phyloP scores from a whole-genome alignment of 2,113 vertebrate species.

The Tinamus guttatus region DNA sequence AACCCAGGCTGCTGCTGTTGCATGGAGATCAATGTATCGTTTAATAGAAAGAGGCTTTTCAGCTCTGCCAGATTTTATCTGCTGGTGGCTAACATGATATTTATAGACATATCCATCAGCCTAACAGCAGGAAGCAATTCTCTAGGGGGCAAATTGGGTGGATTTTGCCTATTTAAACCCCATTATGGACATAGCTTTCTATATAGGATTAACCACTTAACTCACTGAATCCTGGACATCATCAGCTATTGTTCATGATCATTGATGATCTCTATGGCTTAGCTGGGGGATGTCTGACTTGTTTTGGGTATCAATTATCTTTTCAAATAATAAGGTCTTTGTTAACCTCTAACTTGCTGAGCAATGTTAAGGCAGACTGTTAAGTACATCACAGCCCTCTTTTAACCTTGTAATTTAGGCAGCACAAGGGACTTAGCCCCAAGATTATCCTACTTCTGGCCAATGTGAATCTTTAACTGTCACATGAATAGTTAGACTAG shows the following conservation, averaged over 20 bases:
- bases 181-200: slow-evolving; percentile 58
- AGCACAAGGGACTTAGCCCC: background rate
- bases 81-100: slow-evolving; percentile 38
- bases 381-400: background rate
- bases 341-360: slow-evolving; percentile 63
- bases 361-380: slow-evolving; percentile 26
- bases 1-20: background rate
- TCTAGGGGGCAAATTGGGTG: slow-evolving; percentile 34
- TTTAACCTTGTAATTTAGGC: slow-evolving; percentile 8
- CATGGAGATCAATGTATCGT: slow-evolving; percentile 38
- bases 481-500: background rate
- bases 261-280: slow-evolving; percentile 45
- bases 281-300: slow-evolving; percentile 33
- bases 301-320: slow-evolving; percentile 58
- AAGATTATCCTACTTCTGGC: background rate
- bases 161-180: slow-evolving; percentile 38
- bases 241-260: slow-evolving; percentile 50
- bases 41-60: slow-evolving; percentile 50
- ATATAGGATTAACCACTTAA: slow-evolving; percentile 66
- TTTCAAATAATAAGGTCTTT: slow-evolving; percentile 51
- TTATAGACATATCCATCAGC: slow-evolving; percentile 52
- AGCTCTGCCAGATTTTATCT: slow-evolving; percentile 18
- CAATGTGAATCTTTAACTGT: background rate
- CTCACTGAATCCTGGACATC: slow-evolving; percentile 24
- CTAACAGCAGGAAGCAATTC: slow-evolving; percentile 44